These are phyloP conservation scores for Mobula hypostoma DNA, from an alignment of 2,113 vertebrate species.

Conservation along the genomic window DNA sequence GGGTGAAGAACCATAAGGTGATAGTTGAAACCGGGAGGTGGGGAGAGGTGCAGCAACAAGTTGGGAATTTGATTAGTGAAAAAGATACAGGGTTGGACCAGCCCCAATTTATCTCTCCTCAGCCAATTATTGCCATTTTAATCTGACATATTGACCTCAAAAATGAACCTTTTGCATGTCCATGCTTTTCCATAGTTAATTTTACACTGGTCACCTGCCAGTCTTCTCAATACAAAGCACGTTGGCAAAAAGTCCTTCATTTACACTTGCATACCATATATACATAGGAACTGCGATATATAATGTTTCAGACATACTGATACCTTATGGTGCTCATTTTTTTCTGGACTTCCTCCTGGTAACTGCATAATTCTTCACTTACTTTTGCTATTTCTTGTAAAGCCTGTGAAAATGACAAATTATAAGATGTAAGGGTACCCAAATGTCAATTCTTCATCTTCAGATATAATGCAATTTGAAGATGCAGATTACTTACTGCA, in stretches of 20 bases:
- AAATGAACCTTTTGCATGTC: background rate
- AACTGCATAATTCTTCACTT: slow-evolving; percentile 92
- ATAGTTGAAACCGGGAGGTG: too few relatives aligned
- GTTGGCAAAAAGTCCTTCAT: background rate
- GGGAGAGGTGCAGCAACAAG: too few relatives aligned
- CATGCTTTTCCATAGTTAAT: background rate
- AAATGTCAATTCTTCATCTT: background rate
- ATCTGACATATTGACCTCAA: background rate
- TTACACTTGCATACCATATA: background rate
- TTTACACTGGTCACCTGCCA: background rate
- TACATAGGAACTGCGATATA: background rate
- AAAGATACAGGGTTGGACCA: too few relatives aligned
- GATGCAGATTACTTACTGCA: slow-evolving; percentile 65
- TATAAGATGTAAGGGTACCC: background rate
- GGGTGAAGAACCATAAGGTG: too few relatives aligned
- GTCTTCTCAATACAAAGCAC: background rate
- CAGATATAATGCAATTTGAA: slow-evolving; percentile 39
- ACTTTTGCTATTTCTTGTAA: slow-evolving; percentile 91
- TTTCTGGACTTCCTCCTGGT: slow-evolving; percentile 84
- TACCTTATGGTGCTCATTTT: slow-evolving; percentile 69
- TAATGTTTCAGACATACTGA: slow-evolving; percentile 26
- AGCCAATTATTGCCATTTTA: background rate
- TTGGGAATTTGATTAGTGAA: too few relatives aligned
- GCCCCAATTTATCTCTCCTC: background rate
- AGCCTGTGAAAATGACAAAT: slow-evolving; percentile 61